Conservation (phyloP, 92 coral and sea anemone genomes). For the Pocillopora meandrina region DNA sequence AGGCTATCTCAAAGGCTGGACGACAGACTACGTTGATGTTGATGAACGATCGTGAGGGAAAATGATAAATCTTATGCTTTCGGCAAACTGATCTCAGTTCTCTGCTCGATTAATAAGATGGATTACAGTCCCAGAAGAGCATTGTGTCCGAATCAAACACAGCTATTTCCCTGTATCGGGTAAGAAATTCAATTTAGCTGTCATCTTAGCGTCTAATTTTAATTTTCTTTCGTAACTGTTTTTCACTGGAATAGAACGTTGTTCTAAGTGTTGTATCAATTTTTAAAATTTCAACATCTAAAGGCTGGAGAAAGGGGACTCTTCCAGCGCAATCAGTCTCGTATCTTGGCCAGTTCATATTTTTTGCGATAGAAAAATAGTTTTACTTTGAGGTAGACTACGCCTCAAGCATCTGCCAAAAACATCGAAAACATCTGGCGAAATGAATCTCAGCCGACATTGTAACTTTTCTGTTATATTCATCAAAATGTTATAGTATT, state of each 20-base stretch:
- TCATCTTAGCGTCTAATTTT: neutral
- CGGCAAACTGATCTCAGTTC: neutral
- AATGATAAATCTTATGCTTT: neutral
- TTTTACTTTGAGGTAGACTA: neutral
- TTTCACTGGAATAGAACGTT: neutral
- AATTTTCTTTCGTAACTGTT: neutral
- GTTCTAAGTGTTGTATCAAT: no score
- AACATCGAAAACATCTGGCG: no score
- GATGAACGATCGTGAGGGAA: neutral
- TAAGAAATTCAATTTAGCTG: slow-evolving; percentile 9
- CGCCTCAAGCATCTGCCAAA: neutral
- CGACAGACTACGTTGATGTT: neutral
- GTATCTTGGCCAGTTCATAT: neutral
- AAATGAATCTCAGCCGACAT: neutral
- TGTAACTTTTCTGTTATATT: neutral
- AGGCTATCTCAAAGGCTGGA: neutral
- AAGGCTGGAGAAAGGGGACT: no score
- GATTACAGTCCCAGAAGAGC: slow-evolving; percentile 16
- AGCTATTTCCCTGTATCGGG: slow-evolving; percentile 30
- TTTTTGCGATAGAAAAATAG: neutral
- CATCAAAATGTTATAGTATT: neutral
- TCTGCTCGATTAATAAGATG: neutral
- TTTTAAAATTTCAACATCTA: no score
- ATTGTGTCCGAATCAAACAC: neutral
- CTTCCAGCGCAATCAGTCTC: neutral